phyloP scores from a whole-genome alignment of 2,113 vertebrate species.

The Capreolus pygargus region DNA sequence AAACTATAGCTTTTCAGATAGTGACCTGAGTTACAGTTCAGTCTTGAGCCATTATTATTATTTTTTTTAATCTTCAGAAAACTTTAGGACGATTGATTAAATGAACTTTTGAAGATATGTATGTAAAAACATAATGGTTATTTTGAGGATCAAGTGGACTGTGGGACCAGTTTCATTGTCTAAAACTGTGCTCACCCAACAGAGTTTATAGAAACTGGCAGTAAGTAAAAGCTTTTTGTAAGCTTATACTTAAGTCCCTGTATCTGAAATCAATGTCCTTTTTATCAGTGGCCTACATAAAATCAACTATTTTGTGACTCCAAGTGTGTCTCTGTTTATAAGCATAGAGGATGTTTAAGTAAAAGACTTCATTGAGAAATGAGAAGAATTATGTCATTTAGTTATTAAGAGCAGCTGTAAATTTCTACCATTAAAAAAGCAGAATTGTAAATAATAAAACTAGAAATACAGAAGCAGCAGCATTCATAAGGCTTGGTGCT shows the following conservation, averaged over 20 bases:
- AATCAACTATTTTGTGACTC: neutral
- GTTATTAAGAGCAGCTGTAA: neutral
- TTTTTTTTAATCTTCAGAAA: constrained; percentile 34
- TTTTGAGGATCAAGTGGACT: neutral
- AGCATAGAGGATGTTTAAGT: constrained; percentile 12
- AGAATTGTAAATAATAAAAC: neutral
- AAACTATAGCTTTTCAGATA: neutral
- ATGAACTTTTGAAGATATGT: constrained; percentile 5
- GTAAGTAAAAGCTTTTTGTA: constrained; percentile 1
- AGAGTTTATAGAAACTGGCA: constrained; percentile 9
- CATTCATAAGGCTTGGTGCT: neutral
- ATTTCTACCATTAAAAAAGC: neutral
- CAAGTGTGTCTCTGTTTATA: neutral
- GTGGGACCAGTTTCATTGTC: neutral
- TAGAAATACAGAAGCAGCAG: neutral
- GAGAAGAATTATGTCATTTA: neutral
- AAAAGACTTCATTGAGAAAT: neutral
- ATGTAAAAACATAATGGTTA: neutral
- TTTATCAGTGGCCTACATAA: neutral
- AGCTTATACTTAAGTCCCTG: neutral
- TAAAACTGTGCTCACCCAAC: neutral
- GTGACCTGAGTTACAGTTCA: neutral
- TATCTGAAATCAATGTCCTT: neutral
- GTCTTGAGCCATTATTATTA: neutral
- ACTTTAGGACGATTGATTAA: neutral